Base-by-base conservation (phyloP, 2,888 invertebrate genomes). In the Leptopterna dolabrata region DNA sequence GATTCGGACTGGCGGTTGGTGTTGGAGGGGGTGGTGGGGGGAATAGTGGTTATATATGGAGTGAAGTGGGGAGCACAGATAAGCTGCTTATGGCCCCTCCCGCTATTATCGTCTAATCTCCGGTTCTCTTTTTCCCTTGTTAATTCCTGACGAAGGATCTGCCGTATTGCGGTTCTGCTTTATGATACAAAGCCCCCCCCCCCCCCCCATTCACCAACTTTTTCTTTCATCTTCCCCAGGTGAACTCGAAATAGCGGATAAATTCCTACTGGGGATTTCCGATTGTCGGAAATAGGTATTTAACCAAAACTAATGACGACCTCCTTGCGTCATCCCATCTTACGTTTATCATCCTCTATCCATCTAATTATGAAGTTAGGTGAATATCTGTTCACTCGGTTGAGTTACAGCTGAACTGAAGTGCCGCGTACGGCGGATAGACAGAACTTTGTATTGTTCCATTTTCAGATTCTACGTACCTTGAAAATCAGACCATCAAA, bases 91-190 rank as follows among this genome's bases (percentile, higher is more conserved):
- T 51, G 51, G 41, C 86, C 83, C 83, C 43, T 47, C 63, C 63
- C 63, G 24, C 63, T 70, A 83, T 83, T 83, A 83, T 83, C 83
- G 83, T 83, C 83, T 83, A 83, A 83, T 83, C 83, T 83, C 83
- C 83, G 70, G 83, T 63, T 41, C 83, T 83, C 55, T 81, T 51
- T n/a, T 63, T 47, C 83, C 83, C 83, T 83, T 70, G 47, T 83
- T 83, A 83, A 83, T 83, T 83, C 83, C 43, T 41, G 70, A 27
- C 71, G 47, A 41, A 70, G 63, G 83, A 47, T 83, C 83, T 36
- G 63, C 63, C 63, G 83, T 83, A 83, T 83, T 83, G 83, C 83
- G 83, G 83, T 83, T 70, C 83, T 83, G 83, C 83, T 83, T 83
- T 83, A 83, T 83, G 83, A 70, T 83, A 70, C 63, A 83, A 83